A percentile compares a stretch with the other conserved stretches of the same genome.
These are phyloP conservation scores for Dorcus hopei DNA, from an alignment of 2,888 invertebrate genomes.

Conservation along the genomic window DNA sequence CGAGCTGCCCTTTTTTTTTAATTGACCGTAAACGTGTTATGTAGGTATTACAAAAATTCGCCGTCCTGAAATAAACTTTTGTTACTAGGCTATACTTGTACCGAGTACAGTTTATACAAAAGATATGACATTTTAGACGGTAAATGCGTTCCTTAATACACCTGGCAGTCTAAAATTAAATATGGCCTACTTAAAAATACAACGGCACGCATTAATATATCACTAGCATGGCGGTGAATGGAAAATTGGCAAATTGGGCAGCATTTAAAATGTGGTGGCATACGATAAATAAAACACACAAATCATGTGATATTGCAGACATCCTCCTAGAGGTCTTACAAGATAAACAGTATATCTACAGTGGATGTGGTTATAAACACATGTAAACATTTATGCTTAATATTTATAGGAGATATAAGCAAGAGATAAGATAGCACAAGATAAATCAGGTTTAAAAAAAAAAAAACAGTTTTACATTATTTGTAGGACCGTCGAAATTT, in stretches of 20 bases:
- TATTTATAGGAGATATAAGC: too few relatives aligned
- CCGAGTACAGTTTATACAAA: slow-evolving; percentile 29
- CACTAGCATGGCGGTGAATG: background rate
- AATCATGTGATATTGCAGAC: background rate
- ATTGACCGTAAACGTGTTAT: background rate
- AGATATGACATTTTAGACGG: slow-evolving; percentile 19
- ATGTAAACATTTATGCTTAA: too few relatives aligned
- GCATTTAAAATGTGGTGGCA: too few relatives aligned
- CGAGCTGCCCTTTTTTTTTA: too few relatives aligned
- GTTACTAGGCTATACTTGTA: slow-evolving; percentile 2
- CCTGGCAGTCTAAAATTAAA: slow-evolving; percentile 42
- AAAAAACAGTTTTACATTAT: too few relatives aligned
- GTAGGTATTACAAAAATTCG: background rate
- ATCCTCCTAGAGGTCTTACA: slow-evolving; percentile 1
- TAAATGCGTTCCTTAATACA: slow-evolving; percentile 20
- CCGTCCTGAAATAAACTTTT: background rate
- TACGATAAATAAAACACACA: too few relatives aligned
- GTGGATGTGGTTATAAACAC: too few relatives aligned
- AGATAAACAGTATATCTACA: background rate
- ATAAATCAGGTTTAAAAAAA: too few relatives aligned
- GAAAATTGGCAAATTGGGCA: too few relatives aligned
- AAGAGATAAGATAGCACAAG: too few relatives aligned
- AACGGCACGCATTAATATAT: slow-evolving; percentile 17
- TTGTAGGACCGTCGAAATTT: too few relatives aligned
- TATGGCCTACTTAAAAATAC: slow-evolving; percentile 38